phyloP scores from a whole-genome alignment of 2,113 vertebrate genomes.

The Ageneiosus marmoratus region DNA sequence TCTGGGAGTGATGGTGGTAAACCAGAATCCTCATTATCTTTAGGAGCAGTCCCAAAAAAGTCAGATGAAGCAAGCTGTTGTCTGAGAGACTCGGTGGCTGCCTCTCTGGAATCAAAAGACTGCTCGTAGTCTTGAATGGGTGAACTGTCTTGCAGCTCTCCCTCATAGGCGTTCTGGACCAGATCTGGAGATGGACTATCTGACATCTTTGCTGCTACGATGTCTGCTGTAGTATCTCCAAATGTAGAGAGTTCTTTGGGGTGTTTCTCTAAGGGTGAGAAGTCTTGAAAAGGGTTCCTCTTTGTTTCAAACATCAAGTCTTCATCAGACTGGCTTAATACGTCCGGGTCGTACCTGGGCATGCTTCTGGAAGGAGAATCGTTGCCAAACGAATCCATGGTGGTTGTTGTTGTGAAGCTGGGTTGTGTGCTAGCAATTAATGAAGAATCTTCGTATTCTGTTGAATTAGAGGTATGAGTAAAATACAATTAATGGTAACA shows the following conservation, averaged over 20 bases:
- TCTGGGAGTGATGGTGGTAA: constrained; percentile 85
- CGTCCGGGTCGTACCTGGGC: constrained; percentile 59
- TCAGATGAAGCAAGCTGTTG: constrained; percentile 69
- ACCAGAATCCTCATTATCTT: constrained; percentile 74
- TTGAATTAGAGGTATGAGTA: constrained; percentile 71
- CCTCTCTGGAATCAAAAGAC: constrained; percentile 78
- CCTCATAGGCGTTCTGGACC: constrained; percentile 86
- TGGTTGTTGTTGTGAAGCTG: constrained; percentile 56
- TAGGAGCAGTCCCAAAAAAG: constrained; percentile 75
- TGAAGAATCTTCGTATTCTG: constrained; percentile 69
- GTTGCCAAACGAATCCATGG: constrained; percentile 70
- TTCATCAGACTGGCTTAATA: constrained; percentile 66
- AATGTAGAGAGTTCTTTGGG: constrained; percentile 68
- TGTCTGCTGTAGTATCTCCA: constrained; percentile 66
- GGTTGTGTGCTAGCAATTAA: constrained; percentile 63
- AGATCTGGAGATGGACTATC: constrained; percentile 93
- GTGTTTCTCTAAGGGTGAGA: constrained; percentile 59
- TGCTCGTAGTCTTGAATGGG: constrained; percentile 77
- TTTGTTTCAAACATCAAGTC: constrained; percentile 72
- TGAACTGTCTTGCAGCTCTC: constrained; percentile 76
- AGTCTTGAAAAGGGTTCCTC: constrained; percentile 72
- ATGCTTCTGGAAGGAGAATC: constrained; percentile 59
- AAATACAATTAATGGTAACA: constrained; percentile 50
- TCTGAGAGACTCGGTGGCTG: constrained; percentile 71
- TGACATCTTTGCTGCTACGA: constrained; percentile 71